These are phyloP conservation scores for Macaca mulatta DNA, from an alignment of 2,113 vertebrate species.

Conservation along the genomic window DNA sequence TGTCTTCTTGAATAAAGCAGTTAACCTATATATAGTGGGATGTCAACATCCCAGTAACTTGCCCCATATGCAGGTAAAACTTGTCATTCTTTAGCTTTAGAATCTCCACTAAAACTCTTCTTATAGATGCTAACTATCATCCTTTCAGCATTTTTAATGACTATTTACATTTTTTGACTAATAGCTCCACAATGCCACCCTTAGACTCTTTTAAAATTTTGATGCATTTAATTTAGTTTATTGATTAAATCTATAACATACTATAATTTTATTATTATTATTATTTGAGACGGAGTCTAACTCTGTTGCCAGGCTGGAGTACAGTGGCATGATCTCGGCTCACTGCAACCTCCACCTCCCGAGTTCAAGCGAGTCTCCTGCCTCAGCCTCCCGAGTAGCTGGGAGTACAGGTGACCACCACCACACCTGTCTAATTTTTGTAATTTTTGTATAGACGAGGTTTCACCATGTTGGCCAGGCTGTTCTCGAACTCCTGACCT, in stretches of 20 bases:
- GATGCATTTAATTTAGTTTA: background rate
- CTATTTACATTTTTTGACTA: background rate
- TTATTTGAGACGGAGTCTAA: too few relatives aligned
- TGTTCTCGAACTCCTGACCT: too few relatives aligned
- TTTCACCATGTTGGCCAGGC: too few relatives aligned
- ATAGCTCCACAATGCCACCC: background rate
- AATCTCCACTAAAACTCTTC: background rate
- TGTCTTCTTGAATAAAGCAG: background rate
- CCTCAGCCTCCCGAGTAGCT: too few relatives aligned
- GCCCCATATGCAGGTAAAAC: background rate
- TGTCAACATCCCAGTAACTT: background rate
- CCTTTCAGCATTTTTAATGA: constrained; percentile 14
- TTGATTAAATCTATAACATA: background rate
- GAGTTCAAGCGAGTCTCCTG: too few relatives aligned
- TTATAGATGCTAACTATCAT: background rate
- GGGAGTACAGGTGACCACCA: too few relatives aligned
- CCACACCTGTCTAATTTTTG: too few relatives aligned
- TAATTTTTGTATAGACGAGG: too few relatives aligned
- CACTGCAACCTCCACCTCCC: too few relatives aligned
- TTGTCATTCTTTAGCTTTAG: background rate
- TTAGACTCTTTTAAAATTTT: constrained; percentile 6
- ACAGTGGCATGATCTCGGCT: too few relatives aligned
- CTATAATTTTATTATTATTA: background rate
- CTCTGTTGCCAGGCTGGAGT: too few relatives aligned
- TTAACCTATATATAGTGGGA: background rate